Conservation (phyloP, 1,140 invertebrate genomes). For the Cydia strobilella region DNA sequence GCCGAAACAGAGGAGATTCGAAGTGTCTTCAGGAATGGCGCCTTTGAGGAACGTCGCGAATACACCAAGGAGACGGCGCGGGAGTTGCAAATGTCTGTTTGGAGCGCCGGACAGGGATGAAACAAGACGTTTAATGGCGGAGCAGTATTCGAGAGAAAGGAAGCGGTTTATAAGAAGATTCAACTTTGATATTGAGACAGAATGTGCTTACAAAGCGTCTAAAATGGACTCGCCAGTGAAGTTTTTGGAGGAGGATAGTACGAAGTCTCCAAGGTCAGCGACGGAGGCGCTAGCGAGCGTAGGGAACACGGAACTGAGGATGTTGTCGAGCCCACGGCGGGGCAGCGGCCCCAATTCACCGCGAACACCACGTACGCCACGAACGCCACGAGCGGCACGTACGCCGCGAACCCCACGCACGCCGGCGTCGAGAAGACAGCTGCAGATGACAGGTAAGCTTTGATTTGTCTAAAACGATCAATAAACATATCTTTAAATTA, state of each 20-base stretch:
- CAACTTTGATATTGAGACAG: slow-evolving; percentile 72
- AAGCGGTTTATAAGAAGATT: slow-evolving; percentile 73
- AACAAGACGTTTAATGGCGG: slow-evolving; percentile 66
- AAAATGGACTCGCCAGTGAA: slow-evolving; percentile 73
- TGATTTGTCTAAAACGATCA: background rate
- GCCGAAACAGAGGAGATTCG: slow-evolving; percentile 71
- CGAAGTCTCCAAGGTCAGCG: slow-evolving; percentile 61
- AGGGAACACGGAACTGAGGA: slow-evolving; percentile 65
- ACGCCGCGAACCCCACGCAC: slow-evolving; percentile 64
- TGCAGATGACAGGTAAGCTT: slow-evolving; percentile 74
- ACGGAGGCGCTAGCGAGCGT: slow-evolving; percentile 67
- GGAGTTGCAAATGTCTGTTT: slow-evolving; percentile 74
- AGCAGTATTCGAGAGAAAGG: slow-evolving; percentile 70
- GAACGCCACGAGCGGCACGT: slow-evolving; percentile 58
- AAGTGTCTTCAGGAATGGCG: slow-evolving; percentile 63
- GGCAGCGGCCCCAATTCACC: slow-evolving; percentile 54
- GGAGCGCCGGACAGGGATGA: slow-evolving; percentile 72
- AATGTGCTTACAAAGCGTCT: slow-evolving; percentile 62
- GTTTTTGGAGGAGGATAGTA: slow-evolving; percentile 68
- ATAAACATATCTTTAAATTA: background rate
- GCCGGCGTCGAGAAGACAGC: slow-evolving; percentile 69
- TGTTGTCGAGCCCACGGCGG: slow-evolving; percentile 63
- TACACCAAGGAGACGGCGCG: slow-evolving; percentile 62
- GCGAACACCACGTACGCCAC: slow-evolving; percentile 63
- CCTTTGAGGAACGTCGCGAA: slow-evolving; percentile 58